Evolutionary conservation across 1,140 invertebrate species (phyloP), one percentile per base, ranked within the genome.

Genomic region (Drosophila melanica): DNA sequence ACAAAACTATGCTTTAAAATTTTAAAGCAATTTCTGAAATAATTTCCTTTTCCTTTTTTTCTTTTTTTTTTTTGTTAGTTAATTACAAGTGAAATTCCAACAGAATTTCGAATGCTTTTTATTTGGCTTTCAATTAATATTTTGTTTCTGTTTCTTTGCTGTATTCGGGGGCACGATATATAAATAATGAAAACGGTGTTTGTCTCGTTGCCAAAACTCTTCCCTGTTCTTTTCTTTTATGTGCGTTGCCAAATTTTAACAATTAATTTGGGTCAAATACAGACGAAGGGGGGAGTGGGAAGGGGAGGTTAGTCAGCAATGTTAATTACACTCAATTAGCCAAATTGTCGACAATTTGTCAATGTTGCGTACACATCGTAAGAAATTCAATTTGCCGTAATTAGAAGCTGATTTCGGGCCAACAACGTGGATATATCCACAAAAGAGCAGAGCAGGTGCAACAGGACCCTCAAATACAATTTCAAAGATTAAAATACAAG

Each of bases 251-350:
- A 53, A 71, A 79, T 68, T 75, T 65, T 60, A 57, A 76, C 78
- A 87, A 87, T 87, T 86, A 86, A 86, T 87, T 86, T 81, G 79
- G 64, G 67, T 75, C 53, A 70, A 58, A 70, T 50, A 41, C 75
- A 68, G 50, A 44, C 14, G 57, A 66, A 54, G 39, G n/a, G 44
- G 37, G 27, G 27, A 6, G 5, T 0, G 5, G 27, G 27, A 0
- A 5, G 27, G 23, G 18, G 18, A 1, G 18, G 18, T 18, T 5
- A 54, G 45, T 12, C 35, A 16, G 27, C 27, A 73, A 89, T 89
- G 82, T 63, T 87, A 89, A 87, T 87, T 87, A 77, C 84, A 77
- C 75, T 84, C 79, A 87, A 87, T 87, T 87, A 87, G 76, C 77
- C 75, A 82, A 87, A 87, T 89, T 87, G 85, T 75, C 60, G 71